These are phyloP conservation scores for Dicrostonyx torquatus DNA, from an alignment of 2,797 vertebrate species.

Conservation along the genomic window DNA sequence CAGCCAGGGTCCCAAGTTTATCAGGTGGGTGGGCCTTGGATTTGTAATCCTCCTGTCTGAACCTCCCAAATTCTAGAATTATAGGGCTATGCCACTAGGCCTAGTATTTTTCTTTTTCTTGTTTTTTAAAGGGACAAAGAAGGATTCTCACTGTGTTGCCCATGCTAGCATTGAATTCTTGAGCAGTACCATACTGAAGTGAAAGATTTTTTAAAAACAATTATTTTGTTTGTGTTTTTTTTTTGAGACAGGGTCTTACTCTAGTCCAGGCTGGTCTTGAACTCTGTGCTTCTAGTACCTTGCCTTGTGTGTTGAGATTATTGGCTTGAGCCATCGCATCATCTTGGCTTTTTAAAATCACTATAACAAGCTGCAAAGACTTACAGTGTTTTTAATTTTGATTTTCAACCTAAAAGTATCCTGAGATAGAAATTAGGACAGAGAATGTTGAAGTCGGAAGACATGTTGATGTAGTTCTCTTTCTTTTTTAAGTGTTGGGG, in stretches of 20 bases:
- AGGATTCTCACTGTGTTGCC: neutral
- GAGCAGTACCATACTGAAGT: neutral
- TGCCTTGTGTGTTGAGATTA: neutral
- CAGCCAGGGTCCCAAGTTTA: neutral
- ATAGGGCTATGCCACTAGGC: neutral
- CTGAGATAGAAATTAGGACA: neutral
- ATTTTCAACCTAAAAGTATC: neutral
- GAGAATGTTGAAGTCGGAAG: neutral
- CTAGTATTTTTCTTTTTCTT: neutral
- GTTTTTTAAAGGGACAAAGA: neutral
- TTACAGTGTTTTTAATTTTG: neutral
- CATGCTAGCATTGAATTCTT: neutral
- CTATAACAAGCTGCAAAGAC: neutral
- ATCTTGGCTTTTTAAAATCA: neutral
- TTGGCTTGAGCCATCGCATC: neutral
- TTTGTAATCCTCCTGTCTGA: neutral
- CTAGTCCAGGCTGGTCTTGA: neutral
- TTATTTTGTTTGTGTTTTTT: neutral
- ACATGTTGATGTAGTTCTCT: neutral
- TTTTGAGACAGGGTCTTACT: neutral
- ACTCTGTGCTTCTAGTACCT: neutral
- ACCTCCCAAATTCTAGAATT: neutral
- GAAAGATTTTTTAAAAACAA: neutral
- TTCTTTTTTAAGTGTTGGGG: neutral
- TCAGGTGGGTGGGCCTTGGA: neutral